Base-by-base conservation (phyloP, 2,113 vertebrate species). In the Epinephelus lanceolatus region DNA sequence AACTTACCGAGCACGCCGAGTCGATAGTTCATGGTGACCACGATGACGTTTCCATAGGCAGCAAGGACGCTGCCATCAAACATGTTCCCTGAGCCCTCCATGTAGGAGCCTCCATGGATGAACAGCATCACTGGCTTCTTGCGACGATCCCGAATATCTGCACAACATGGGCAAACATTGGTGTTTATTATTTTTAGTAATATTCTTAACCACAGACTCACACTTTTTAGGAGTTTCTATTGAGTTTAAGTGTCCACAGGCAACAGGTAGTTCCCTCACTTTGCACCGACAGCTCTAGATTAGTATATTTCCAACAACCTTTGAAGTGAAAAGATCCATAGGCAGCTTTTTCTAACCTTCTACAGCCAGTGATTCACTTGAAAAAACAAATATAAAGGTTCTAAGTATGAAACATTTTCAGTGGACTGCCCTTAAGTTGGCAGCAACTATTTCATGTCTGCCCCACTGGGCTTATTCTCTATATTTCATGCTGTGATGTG, bases 111-210 rank as follows among this genome's bases (percentile, higher is more conserved):
- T 0, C 97, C 97, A 0, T 98, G 97, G 71, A 98, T 96, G 90
- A 97, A 98, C 59, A 98, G 94, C 97, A 98, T 98, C 79, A 98
- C 97, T 0, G 97, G 97, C 85, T 98, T 98, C 95, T 97, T 97
- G 27, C 97, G 96, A 0, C 97, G 96, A 89, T 98, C 97, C 15
- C 97, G 97, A 78, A 98, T 97, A 94, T 98, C 97, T 98, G 95
- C 0, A 76, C 30, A 51, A 69, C 74, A 92, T 49, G 90, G 21
- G 85, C 17, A 73, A 71, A 69, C 66, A 77, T 40, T 37, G 53
- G 55, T 37, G 30, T 21, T 42, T 0, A 2, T 75, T 33, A 65
- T 13, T 47, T 56, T 63, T 30, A 37, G 42, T 21, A 49, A 53
- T 49, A 51, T 37, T 66, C 18, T 40, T 42, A 13, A 47, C 21